These are phyloP conservation scores for Adelosebastes latens DNA, from an alignment of 2,797 vertebrate genomes.

Conservation along the genomic window DNA sequence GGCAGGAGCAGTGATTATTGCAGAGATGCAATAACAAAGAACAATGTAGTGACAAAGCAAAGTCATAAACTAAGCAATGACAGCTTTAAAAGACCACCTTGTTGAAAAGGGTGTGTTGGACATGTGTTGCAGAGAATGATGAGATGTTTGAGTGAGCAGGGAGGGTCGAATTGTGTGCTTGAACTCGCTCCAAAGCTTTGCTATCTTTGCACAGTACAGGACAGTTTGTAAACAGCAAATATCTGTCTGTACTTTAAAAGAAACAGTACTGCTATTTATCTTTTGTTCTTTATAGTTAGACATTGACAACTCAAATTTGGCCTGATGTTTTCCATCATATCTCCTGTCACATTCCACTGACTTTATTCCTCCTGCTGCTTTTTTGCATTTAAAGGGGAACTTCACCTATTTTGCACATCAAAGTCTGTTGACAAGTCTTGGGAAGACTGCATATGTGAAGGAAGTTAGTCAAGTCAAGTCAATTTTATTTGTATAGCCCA, in stretches of 20 bases:
- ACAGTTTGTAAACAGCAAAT: not conserved
- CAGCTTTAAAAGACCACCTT: not conserved
- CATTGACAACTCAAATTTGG: not conserved
- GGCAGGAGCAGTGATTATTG: not conserved
- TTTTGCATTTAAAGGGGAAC: not conserved
- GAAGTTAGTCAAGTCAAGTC: not conserved
- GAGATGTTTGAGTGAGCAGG: not conserved
- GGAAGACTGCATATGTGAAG: not conserved
- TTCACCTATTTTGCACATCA: not conserved
- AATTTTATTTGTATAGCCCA: too few species aligned
- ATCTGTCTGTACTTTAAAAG: not conserved
- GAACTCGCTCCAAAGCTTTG: not conserved
- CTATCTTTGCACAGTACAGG: not conserved
- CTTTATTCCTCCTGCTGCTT: not conserved
- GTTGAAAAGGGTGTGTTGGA: not conserved
- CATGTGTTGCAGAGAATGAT: not conserved
- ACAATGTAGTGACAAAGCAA: conserved; percentile 2
- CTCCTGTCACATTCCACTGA: not conserved
- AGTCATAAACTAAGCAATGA: conserved; percentile 2
- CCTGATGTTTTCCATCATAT: not conserved
- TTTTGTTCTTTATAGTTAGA: not conserved
- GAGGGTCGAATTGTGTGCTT: not conserved
- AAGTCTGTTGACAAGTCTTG: too few species aligned
- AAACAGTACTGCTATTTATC: not conserved
- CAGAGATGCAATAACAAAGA: not conserved